Evolutionary conservation across 2,888 invertebrate species (phyloP).

Genomic region (Hedychridium roseum): DNA sequence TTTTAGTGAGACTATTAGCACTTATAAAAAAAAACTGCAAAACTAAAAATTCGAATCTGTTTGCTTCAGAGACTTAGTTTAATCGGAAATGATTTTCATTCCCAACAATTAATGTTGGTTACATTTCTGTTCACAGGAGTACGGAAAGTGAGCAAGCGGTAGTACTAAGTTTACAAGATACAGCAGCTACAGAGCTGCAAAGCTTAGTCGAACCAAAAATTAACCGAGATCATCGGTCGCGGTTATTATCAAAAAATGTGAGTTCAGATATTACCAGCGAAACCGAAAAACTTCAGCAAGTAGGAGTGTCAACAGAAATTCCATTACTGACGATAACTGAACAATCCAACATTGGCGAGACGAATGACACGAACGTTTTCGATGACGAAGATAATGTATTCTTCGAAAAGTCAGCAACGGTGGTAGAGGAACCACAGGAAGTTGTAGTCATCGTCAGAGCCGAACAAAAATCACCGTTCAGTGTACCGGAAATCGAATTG

Average conservation of each 20-base stretch:
- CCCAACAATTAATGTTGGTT: too few species aligned
- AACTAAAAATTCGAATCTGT: too few species aligned
- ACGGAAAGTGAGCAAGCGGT: slow-evolving; percentile 70
- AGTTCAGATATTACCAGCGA: slow-evolving; percentile 6
- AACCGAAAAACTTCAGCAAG: slow-evolving; percentile 42
- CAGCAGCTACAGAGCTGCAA: slow-evolving; percentile 69
- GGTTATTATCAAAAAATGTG: slow-evolving; percentile 19
- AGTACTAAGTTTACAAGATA: slow-evolving; percentile 70
- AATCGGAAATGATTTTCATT: too few species aligned
- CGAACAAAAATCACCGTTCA: slow-evolving; percentile 49
- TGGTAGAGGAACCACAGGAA: slow-evolving; percentile 28
- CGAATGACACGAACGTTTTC: slow-evolving; percentile 20
- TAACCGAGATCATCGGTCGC: slow-evolving; percentile 58
- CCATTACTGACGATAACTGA: slow-evolving; percentile 30
- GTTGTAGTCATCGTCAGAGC: slow-evolving; percentile 51
- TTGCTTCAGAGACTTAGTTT: too few species aligned
- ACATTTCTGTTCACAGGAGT: slow-evolving; percentile 66
- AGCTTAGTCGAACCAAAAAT: slow-evolving; percentile 66
- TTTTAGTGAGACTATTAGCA: too few species aligned
- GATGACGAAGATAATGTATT: slow-evolving; percentile 21
- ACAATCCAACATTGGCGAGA: too few species aligned
- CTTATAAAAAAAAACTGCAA: too few species aligned
- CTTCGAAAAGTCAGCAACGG: slow-evolving; percentile 9
- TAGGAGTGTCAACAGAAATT: slow-evolving; percentile 37
- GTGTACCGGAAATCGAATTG: too few species aligned